Percentiles rank a stretch among this genome's conserved stretches.
Evolutionary conservation across 2,797 vertebrate genomes (phyloP).

Genomic region (Saxicola maurus): DNA sequence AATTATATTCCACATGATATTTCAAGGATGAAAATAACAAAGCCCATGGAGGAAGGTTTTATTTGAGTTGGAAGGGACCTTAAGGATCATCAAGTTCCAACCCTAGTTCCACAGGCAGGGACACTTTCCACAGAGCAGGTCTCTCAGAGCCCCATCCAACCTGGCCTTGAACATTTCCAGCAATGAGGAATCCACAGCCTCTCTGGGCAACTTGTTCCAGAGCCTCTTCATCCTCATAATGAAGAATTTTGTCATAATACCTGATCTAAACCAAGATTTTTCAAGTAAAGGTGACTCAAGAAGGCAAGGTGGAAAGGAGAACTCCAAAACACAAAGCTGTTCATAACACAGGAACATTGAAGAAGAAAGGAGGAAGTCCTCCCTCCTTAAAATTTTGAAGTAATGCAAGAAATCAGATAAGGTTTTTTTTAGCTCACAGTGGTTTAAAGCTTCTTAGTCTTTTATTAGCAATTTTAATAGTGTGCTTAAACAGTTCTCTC

Average conservation of each 20-base stretch:
- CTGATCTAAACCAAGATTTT: neutral
- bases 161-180: neutral
- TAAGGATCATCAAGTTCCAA: neutral
- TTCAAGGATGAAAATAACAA: neutral
- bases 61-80: neutral
- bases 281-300: neutral
- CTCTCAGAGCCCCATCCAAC: neutral
- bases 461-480: neutral
- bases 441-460: neutral
- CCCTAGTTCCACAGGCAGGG: fast-evolving
- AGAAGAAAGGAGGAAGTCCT: neutral
- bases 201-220: neutral
- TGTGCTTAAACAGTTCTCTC: neutral
- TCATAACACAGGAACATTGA: neutral
- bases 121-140: neutral
- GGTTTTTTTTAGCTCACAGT: neutral
- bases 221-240: fast-evolving
- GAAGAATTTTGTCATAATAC: neutral
- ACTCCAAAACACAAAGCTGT: neutral
- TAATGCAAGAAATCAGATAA: neutral
- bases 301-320: neutral
- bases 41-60: neutral
- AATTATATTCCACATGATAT: neutral
- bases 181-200: neutral
- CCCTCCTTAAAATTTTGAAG: neutral